Conservation (phyloP, 2,113 vertebrate genomes). For the Aepyceros melampus region DNA sequence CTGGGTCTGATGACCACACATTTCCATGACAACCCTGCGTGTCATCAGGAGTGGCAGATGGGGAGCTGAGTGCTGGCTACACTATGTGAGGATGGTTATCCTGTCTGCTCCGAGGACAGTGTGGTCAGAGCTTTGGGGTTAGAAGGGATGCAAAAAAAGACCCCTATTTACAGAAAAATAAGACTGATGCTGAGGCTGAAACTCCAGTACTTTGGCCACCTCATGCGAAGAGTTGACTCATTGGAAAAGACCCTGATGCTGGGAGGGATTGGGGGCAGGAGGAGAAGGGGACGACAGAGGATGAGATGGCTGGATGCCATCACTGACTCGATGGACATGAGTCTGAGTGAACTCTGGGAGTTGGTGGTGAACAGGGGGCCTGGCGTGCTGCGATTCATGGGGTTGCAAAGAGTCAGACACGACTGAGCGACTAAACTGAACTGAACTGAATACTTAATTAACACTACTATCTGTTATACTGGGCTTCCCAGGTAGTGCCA, state of each 20-base stretch:
- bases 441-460: background rate
- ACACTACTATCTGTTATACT: background rate
- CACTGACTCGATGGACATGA: too few species aligned
- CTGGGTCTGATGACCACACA: rapidly evolving
- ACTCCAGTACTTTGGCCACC: too few species aligned
- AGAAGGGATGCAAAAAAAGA: background rate
- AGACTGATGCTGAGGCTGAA: background rate
- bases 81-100: background rate
- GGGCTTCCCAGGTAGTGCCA: background rate
- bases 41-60: rapidly evolving
- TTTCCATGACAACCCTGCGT: rapidly evolving
- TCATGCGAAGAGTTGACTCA: too few species aligned
- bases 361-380: too few species aligned
- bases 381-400: too few species aligned
- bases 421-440: too few species aligned
- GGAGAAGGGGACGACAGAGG: too few species aligned
- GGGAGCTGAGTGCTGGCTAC: rapidly evolving
- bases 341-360: too few species aligned
- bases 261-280: too few species aligned
- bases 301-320: too few species aligned
- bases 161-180: background rate
- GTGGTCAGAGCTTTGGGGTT: background rate
- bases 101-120: background rate
- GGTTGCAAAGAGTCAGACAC: rapidly evolving
- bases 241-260: too few species aligned